Percentiles rank a stretch among this genome's conserved stretches.
Evolutionary conservation across 2,113 vertebrate genomes (phyloP).

Genomic region (Corvus hawaiiensis): DNA sequence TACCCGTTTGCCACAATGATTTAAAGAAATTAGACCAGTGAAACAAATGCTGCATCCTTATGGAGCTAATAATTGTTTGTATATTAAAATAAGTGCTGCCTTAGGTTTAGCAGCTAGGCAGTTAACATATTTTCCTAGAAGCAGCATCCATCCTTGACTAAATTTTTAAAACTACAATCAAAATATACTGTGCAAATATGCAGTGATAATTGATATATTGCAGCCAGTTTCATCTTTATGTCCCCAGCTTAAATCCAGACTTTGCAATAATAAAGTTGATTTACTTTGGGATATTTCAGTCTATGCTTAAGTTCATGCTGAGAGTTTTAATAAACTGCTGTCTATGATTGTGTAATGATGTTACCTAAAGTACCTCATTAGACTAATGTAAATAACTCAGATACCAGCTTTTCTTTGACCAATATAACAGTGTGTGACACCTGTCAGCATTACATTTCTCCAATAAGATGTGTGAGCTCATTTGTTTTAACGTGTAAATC

Average conservation of each 20-base stretch:
- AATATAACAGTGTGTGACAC: background rate
- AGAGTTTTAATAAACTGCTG: background rate
- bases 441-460: background rate
- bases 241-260: background rate
- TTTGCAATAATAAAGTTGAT: background rate
- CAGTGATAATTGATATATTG: background rate
- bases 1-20: background rate
- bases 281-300: background rate
- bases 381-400: background rate
- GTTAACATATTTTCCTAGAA: background rate
- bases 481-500: background rate
- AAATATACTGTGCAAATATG: background rate
- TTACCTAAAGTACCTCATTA: background rate
- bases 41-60: background rate
- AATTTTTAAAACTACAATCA: background rate
- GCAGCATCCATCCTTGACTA: background rate
- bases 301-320: background rate
- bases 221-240: background rate
- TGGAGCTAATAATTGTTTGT: background rate
- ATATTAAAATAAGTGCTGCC: background rate
- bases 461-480: background rate
- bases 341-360: background rate
- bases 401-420: background rate
- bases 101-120: background rate
- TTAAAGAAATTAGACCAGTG: background rate